Percentiles rank a stretch among this genome's conserved stretches.
phyloP scores from a whole-genome alignment of 2,797 vertebrate species.

The Artibeus lituratus region DNA sequence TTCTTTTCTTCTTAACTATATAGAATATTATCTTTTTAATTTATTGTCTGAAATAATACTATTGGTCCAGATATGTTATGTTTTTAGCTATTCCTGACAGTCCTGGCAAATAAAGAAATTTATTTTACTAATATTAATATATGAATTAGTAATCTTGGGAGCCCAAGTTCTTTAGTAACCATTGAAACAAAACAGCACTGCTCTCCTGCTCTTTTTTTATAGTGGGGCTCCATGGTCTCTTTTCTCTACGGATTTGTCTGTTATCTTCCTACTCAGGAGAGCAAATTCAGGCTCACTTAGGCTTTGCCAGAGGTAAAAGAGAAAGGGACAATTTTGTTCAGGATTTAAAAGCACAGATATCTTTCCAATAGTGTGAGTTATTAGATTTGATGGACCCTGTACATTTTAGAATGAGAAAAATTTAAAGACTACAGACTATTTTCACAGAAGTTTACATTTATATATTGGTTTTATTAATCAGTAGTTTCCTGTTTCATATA shows the following conservation, averaged over 20 bases:
- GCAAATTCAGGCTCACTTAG: neutral
- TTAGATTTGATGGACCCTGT: neutral
- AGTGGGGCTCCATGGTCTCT: neutral
- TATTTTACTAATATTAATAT: neutral
- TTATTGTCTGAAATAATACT: conserved; percentile 13
- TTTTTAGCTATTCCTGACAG: neutral
- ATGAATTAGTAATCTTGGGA: neutral
- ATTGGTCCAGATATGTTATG: conserved; percentile 6
- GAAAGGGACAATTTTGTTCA: conserved; percentile 14
- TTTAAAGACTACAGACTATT: conserved; percentile 14
- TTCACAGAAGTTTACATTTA: conserved; percentile 6
- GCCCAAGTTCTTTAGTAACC: neutral
- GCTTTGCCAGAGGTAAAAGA: neutral
- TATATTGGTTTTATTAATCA: neutral
- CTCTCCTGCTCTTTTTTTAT: neutral
- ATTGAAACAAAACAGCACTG: neutral
- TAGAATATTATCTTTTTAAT: neutral
- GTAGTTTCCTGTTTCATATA: conserved; percentile 36
- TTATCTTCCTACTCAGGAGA: neutral
- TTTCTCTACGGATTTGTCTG: neutral
- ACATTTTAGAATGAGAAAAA: conserved; percentile 5
- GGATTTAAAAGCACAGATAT: neutral
- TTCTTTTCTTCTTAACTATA: neutral
- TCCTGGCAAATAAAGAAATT: neutral
- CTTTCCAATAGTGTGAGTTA: conserved; percentile 10